Conservation (phyloP, 2,888 invertebrate genomes). For the Drepanosiphum platanoidis region DNA sequence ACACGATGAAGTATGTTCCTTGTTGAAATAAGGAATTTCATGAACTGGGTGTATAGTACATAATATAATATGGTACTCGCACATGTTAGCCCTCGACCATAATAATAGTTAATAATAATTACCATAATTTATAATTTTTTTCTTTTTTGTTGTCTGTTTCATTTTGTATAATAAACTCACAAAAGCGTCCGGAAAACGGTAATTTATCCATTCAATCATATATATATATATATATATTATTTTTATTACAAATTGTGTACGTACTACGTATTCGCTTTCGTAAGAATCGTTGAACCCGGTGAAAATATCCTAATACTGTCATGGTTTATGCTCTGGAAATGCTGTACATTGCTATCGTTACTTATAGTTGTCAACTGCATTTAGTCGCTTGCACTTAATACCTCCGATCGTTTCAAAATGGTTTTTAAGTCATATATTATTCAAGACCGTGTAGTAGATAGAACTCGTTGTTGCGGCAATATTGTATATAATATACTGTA, state of each 20-base stretch:
- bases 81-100: no score
- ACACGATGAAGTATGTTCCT: no score
- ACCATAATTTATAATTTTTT: no score
- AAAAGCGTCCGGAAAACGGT: constrained; percentile 43
- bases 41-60: no score
- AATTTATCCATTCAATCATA: constrained; percentile 26
- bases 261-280: constrained; percentile 35
- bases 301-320: constrained; percentile 21
- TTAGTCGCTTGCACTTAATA: constrained; percentile 21
- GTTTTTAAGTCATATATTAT: background rate
- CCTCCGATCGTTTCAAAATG: background rate
- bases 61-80: no score
- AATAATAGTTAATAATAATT: no score
- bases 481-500: background rate
- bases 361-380: constrained; percentile 27
- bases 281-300: constrained; percentile 43
- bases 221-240: constrained; percentile 4
- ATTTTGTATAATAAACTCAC: background rate
- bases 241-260: constrained; percentile 21
- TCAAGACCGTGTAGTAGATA: background rate
- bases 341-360: constrained; percentile 5
- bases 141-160: no score
- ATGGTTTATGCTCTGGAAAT: constrained; percentile 22
- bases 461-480: background rate
- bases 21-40: no score